phyloP scores from a whole-genome alignment of 2,113 vertebrate species.

The Pseudorectes ferrugineus region DNA sequence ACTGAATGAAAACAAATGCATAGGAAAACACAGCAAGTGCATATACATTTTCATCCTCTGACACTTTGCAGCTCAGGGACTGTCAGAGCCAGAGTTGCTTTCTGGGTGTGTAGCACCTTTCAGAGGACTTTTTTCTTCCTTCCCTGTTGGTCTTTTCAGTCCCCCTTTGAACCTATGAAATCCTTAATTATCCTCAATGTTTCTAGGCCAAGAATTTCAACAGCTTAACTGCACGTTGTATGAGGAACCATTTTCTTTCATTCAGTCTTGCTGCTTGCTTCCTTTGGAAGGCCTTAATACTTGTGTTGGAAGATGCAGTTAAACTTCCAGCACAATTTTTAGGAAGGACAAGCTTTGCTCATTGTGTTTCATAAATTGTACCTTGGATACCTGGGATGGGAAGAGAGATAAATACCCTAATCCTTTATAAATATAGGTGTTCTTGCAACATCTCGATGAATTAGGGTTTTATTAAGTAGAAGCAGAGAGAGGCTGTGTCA shows the following conservation, averaged over 20 bases:
- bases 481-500: neutral
- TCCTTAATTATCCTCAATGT: neutral
- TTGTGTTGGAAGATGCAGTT: neutral
- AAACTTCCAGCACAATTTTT: neutral
- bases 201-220: neutral
- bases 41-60: neutral
- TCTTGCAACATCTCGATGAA: neutral
- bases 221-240: neutral
- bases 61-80: neutral
- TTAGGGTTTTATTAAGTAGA: neutral
- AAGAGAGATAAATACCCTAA: neutral
- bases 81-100: neutral
- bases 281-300: neutral
- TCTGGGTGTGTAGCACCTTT: neutral
- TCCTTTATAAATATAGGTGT: neutral
- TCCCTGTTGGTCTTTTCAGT: neutral
- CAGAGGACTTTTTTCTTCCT: neutral
- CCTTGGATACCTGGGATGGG: neutral
- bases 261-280: neutral
- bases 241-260: neutral
- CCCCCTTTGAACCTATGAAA: neutral
- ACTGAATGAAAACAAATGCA: neutral
- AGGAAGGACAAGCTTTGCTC: neutral
- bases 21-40: rapidly evolving
- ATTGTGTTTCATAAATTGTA: neutral